A percentile compares a stretch with the other conserved stretches of the same genome.
Evolutionary conservation across 2,888 invertebrate species (phyloP).

Genomic region (Drosophila koepferae): DNA sequence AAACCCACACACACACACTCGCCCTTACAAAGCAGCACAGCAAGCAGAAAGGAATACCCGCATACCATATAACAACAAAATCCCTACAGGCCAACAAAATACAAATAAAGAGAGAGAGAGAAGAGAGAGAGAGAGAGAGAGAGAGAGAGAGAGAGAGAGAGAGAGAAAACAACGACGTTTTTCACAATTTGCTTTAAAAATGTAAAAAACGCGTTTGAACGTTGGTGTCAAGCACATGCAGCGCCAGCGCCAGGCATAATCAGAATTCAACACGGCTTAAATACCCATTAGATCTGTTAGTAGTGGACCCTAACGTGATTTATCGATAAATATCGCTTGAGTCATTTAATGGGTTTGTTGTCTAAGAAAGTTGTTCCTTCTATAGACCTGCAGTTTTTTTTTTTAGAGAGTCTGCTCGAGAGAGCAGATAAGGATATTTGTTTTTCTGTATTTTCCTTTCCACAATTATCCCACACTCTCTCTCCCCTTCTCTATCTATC

Average conservation of each 20-base stretch:
- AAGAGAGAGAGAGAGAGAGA: too few species aligned
- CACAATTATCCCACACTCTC: not conserved
- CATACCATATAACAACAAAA: slow-evolving; percentile 20
- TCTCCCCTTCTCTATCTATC: not conserved
- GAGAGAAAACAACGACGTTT: slow-evolving; percentile 25
- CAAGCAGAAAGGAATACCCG: slow-evolving; percentile 21
- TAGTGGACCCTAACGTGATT: not conserved
- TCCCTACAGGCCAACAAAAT: slow-evolving; percentile 55
- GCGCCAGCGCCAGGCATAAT: not conserved
- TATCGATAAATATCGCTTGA: not conserved
- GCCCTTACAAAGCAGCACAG: slow-evolving; percentile 37
- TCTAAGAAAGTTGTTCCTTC: too few species aligned
- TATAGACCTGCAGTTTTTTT: too few species aligned
- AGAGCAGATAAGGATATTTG: too few species aligned
- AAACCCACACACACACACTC: slow-evolving; percentile 23
- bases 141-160: too few species aligned
- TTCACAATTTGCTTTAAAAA: slow-evolving; percentile 65
- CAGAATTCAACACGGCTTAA: not conserved
- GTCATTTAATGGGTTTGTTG: not conserved
- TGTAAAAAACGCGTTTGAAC: slow-evolving; percentile 15
- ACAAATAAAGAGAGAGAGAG: too few species aligned
- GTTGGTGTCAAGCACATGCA: slow-evolving; percentile 17
- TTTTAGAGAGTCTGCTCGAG: too few species aligned
- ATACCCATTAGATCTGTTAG: slow-evolving; percentile 18
- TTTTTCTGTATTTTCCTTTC: too few species aligned